A percentile compares a stretch with the other conserved stretches of the same genome.
Evolutionary conservation across 2,113 vertebrate genomes (phyloP).

Genomic region (Sialia sialis): DNA sequence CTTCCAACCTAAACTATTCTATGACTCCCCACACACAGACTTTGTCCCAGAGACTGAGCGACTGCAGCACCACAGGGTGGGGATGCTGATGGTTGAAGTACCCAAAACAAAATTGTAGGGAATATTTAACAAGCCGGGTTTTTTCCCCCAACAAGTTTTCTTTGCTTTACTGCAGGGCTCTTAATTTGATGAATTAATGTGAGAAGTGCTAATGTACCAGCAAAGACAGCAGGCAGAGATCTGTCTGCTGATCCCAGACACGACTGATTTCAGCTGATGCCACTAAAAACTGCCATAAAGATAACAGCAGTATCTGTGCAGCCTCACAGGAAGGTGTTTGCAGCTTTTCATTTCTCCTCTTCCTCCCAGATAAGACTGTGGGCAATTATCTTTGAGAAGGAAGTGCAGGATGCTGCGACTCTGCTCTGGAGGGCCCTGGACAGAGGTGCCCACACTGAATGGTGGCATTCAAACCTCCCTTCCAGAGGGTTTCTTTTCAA

Average conservation of each 20-base stretch:
- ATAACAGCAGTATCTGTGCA: not conserved
- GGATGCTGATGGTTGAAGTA: not conserved
- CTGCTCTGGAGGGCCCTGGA: not conserved
- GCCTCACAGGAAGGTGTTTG: not conserved
- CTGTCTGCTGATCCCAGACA: not conserved
- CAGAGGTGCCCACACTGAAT: not conserved
- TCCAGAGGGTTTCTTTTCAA: not conserved
- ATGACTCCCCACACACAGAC: not conserved
- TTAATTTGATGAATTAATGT: constrained; percentile 31
- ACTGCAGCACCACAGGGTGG: not conserved
- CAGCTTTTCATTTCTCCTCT: not conserved
- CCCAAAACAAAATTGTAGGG: not conserved
- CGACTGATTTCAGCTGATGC: not conserved
- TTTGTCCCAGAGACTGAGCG: not conserved
- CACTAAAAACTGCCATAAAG: not conserved
- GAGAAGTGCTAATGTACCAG: not conserved
- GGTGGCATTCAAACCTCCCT: not conserved
- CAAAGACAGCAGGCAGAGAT: constrained; percentile 3
- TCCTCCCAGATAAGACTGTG: not conserved
- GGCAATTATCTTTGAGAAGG: accelerated
- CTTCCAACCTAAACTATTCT: not conserved
- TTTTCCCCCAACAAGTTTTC: not conserved
- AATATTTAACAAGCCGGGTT: not conserved
- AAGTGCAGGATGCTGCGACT: not conserved
- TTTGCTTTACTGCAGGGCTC: not conserved